phyloP scores from a whole-genome alignment of 2,113 vertebrate species.

The Leucoraja erinaceus region DNA sequence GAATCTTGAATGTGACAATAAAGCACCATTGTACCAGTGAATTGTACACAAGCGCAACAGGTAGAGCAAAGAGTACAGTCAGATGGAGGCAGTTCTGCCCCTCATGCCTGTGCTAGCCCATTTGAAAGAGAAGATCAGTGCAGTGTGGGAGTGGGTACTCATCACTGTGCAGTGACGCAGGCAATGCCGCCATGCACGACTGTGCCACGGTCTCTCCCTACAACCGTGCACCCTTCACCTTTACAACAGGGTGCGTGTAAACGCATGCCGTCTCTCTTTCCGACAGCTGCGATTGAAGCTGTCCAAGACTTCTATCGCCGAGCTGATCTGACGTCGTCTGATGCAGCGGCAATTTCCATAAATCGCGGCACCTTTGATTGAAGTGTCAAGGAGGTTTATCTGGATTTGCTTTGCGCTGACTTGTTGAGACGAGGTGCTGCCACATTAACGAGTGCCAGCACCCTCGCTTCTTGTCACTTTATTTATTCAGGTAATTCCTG shows the following conservation, averaged over 20 bases:
- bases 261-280: not conserved
- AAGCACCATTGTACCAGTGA: too few species aligned
- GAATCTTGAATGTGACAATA: too few species aligned
- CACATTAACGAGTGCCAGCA: not conserved
- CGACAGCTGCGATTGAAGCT: not conserved
- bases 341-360: not conserved
- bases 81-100: not conserved
- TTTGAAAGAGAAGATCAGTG: not conserved
- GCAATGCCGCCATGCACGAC: not conserved
- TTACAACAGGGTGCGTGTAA: not conserved
- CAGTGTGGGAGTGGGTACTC: not conserved
- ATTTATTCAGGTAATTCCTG: not conserved
- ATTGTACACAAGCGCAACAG: too few species aligned
- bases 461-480: slow-evolving; percentile 6
- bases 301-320: not conserved
- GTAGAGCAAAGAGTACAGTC: too few species aligned
- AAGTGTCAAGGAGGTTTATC: slow-evolving; percentile 11
- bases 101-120: not conserved
- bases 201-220: not conserved
- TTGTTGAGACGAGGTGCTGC: slow-evolving; percentile 8
- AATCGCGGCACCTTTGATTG: slow-evolving; percentile 19
- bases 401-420: slow-evolving; percentile 4
- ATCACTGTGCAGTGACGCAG: not conserved
- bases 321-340: not conserved
- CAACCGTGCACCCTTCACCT: not conserved